Evolutionary conservation across 2,797 vertebrate species (phyloP).

Genomic region (Semotilus atromaculatus): DNA sequence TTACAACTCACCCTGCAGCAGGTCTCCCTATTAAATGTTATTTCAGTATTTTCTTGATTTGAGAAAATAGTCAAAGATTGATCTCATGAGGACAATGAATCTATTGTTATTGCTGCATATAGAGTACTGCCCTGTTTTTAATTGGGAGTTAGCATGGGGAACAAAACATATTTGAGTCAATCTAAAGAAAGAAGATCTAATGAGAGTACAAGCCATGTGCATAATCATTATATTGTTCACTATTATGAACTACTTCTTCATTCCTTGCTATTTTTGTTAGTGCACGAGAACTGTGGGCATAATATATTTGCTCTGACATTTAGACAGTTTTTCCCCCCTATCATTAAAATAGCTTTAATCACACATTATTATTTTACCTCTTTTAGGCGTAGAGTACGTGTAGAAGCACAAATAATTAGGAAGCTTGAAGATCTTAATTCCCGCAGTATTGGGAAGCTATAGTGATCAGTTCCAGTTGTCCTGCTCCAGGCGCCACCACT

Average conservation of each 20-base stretch:
- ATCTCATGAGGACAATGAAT: not conserved
- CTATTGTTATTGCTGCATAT: not conserved
- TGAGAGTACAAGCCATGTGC: not conserved
- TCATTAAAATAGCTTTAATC: not conserved
- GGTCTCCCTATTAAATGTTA: not conserved
- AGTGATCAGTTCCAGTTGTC: not conserved
- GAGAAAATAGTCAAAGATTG: not conserved
- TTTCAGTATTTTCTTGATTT: not conserved
- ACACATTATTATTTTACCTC: not conserved
- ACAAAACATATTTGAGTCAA: not conserved
- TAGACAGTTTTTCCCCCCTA: not conserved
- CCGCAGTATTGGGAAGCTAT: not conserved
- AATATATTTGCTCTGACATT: not conserved
- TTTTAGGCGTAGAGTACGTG: not conserved
- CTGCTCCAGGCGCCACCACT: conserved; percentile 5
- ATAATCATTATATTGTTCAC: not conserved
- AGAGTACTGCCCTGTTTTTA: not conserved
- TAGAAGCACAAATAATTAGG: not conserved
- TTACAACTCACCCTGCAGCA: not conserved
- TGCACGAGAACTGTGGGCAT: not conserved
- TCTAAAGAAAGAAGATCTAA: not conserved
- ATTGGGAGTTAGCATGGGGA: not conserved
- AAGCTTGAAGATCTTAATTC: not conserved
- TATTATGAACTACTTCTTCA: not conserved
- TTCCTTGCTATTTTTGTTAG: not conserved